Evolutionary conservation across 2,888 invertebrate genomes (phyloP).

Genomic region (Empis livida): DNA sequence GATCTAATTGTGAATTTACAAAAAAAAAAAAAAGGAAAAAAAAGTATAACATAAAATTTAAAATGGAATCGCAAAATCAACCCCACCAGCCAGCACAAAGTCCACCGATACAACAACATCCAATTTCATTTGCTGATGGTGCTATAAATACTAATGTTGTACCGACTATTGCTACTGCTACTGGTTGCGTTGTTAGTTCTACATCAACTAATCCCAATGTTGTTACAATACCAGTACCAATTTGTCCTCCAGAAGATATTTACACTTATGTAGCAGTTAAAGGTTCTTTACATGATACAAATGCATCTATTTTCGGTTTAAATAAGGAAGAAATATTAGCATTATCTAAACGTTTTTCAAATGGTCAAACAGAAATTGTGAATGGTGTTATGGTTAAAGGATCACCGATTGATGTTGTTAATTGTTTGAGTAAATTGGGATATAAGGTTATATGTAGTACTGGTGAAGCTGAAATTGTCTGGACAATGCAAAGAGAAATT

Average conservation of each 20-base stretch:
- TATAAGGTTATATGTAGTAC: slow-evolving; percentile 66
- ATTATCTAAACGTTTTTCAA: slow-evolving; percentile 53
- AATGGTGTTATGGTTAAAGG: slow-evolving; percentile 62
- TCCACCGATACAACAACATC: slow-evolving; percentile 13
- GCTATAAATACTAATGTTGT: neutral
- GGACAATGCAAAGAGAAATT: slow-evolving; percentile 70
- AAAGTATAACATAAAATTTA: neutral
- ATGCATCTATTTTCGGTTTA: slow-evolving; percentile 65
- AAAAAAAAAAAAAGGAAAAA: neutral
- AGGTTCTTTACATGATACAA: slow-evolving; percentile 61
- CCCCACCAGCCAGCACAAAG: slow-evolving; percentile 9
- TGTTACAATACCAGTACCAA: slow-evolving; percentile 36
- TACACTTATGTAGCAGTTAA: slow-evolving; percentile 66
- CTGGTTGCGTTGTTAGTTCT: slow-evolving; percentile 1
- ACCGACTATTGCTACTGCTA: neutral
- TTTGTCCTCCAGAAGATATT: slow-evolving; percentile 40
- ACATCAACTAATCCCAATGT: slow-evolving; percentile 20
- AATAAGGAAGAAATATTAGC: slow-evolving; percentile 56
- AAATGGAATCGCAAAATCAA: neutral
- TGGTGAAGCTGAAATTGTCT: slow-evolving; percentile 68
- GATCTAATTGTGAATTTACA: too few species aligned
- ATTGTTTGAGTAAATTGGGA: slow-evolving; percentile 61
- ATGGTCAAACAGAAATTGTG: slow-evolving; percentile 47
- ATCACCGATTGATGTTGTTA: slow-evolving; percentile 55
- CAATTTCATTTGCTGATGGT: neutral